Evolutionary conservation across 2,888 invertebrate genomes (phyloP).

Genomic region (Gibbula magus): DNA sequence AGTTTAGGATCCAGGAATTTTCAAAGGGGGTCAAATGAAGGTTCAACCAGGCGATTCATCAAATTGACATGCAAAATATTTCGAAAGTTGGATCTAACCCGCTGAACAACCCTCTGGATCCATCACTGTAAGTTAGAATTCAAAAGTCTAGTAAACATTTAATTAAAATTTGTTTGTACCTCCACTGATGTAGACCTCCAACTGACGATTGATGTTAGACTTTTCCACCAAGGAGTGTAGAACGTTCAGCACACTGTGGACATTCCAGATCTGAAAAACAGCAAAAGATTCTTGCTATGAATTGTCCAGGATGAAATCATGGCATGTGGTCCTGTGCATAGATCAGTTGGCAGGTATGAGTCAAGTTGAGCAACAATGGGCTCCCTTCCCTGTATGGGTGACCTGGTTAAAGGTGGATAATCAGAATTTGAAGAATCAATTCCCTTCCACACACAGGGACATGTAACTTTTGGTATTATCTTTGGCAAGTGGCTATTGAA

Average conservation of each 20-base stretch:
- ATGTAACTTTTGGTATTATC: too few species aligned
- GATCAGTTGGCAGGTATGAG: too few species aligned
- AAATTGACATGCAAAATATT: too few species aligned
- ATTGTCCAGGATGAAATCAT: too few species aligned
- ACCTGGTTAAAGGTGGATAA: too few species aligned
- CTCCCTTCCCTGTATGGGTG: too few species aligned
- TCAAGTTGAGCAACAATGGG: too few species aligned
- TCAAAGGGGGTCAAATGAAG: background rate
- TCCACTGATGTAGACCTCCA: conserved; percentile 84
- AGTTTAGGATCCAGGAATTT: too few species aligned
- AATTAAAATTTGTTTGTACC: conserved; percentile 58
- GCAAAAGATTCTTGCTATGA: background rate
- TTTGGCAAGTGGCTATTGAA: too few species aligned
- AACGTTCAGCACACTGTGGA: conserved; percentile 97
- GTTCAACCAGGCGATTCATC: background rate
- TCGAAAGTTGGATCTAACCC: background rate
- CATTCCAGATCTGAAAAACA: conserved; percentile 87
- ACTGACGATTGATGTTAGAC: conserved; percentile 97
- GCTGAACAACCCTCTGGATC: background rate
- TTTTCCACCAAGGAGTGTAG: conserved; percentile 97
- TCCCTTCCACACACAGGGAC: too few species aligned
- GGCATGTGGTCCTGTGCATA: too few species aligned
- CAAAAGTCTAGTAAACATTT: background rate
- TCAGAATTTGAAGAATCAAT: too few species aligned
- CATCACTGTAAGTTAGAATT: background rate